Evolutionary conservation across 2,797 vertebrate genomes (phyloP).

Genomic region (Huso huso): DNA sequence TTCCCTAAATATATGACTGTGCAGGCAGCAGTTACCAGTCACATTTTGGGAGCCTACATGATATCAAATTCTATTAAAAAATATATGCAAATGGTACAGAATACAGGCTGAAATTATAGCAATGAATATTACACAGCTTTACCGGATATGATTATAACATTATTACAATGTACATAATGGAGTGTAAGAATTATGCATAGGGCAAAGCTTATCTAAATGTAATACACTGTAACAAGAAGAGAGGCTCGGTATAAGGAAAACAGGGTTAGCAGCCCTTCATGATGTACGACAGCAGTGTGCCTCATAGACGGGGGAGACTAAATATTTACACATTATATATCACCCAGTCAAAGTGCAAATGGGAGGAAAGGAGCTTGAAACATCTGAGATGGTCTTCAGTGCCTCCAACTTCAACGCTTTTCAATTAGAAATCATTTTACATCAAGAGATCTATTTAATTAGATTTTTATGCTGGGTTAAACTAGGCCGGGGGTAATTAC

Average conservation of each 20-base stretch:
- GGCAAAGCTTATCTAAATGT: conserved; percentile 17
- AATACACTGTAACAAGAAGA: conserved; percentile 9
- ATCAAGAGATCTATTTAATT: conserved; percentile 66
- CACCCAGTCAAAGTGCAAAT: conserved; percentile 2
- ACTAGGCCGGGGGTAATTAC: conserved; percentile 60
- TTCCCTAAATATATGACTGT: too few species aligned
- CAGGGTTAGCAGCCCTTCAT: conserved; percentile 5
- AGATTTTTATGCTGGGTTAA: conserved; percentile 58
- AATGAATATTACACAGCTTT: not conserved
- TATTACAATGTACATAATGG: conserved; percentile 28
- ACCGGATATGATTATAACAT: conserved; percentile 17
- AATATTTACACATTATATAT: conserved; percentile 22
- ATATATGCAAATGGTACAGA: too few species aligned
- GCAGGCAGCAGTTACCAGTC: too few species aligned
- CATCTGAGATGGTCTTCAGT: conserved; percentile 18
- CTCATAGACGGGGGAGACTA: conserved; percentile 15
- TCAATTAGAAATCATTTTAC: conserved; percentile 65
- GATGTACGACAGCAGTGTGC: conserved; percentile 5
- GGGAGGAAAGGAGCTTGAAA: not conserved
- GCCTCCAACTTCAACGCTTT: conserved; percentile 42
- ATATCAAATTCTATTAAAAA: too few species aligned
- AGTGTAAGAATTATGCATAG: conserved; percentile 22
- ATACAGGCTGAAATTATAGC: too few species aligned
- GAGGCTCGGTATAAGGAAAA: conserved; percentile 4
- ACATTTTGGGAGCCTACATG: too few species aligned